Conservation (phyloP, 2,797 vertebrate species). For the Melanotaenia pygmaea region DNA sequence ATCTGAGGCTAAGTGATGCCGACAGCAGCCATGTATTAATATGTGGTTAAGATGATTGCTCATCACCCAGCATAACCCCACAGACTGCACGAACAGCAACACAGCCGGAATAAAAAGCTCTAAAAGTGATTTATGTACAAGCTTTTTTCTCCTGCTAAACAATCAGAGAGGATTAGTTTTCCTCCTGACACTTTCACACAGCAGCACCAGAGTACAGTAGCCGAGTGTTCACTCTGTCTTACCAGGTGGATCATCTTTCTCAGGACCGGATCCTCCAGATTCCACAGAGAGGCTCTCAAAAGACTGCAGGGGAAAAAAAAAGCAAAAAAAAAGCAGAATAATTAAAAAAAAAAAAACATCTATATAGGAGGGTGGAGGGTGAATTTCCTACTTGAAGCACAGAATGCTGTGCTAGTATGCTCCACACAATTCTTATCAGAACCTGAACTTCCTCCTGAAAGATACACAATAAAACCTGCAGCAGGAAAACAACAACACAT, state of each 20-base stretch:
- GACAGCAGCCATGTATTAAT: constrained; percentile 72
- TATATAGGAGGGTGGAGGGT: neutral
- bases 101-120: neutral
- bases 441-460: constrained; percentile 57
- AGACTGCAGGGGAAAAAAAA: constrained; percentile 82
- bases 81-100: constrained; percentile 1
- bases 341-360: too few relatives aligned
- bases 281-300: constrained; percentile 94
- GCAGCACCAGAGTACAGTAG: constrained; percentile 23
- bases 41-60: constrained; percentile 38
- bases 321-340: neutral
- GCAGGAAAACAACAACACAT: constrained; percentile 60
- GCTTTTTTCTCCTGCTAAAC: neutral
- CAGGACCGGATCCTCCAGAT: constrained; percentile 89
- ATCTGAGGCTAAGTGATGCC: constrained; percentile 74
- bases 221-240: constrained; percentile 52
- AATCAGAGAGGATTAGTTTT: constrained; percentile 9
- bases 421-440: constrained; percentile 54
- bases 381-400: constrained; percentile 26
- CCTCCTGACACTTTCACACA: constrained; percentile 14
- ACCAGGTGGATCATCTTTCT: constrained; percentile 92
- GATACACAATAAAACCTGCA: constrained; percentile 37
- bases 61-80: constrained; percentile 20
- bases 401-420: neutral
- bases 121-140: neutral